Base-by-base conservation (phyloP, 1,140 invertebrate species). In the Nasonia vitripennis region DNA sequence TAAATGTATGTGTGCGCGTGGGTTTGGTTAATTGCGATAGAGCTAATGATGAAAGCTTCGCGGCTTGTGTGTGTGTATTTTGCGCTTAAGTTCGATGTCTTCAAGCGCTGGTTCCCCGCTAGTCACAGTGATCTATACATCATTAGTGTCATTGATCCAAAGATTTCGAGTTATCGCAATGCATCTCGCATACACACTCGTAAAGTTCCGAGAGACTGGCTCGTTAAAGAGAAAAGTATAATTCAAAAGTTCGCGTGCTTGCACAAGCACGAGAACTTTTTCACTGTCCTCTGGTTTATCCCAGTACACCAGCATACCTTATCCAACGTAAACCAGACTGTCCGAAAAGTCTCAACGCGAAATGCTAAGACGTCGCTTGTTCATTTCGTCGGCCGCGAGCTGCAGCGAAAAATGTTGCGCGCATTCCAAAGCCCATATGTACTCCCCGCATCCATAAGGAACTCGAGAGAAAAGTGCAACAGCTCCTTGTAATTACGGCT, bases 161-260 rank as follows among this genome's bases (percentile, higher is more conserved):
- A 74, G 20, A 41, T 20, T 78, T 51, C 48, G 17, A 62, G 14
- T 14, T 62, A 27, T 27, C 27, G 27, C 27, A 27, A 27, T 27
- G 27, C 27, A 27, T 71, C 67, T 48, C 51, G 74, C 70, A 41
- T 41, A 41, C 9, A 77, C 62, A 78, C 71, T 68, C 82, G 48
- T 70, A 78, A 78, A 83, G 37, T 84, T 70, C 20, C 48, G 62
- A 70, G 78, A 84, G 41, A 41, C 34, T 1, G 41, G 45, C 75
- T 84, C 75, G 71, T 84, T 79, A 62, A 84, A 79, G 67, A 84
- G 62, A 67, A 78, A 84, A 84, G 77, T 84, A 41, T 41, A 48
- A 79, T 84, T 73, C 78, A 37, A 78, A 84, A 84, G 41, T 84
- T 84, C n/a, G 41, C n/a, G 27, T 78, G 9, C 83, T 84, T 71